Evolutionary conservation across 2,888 invertebrate species (phyloP).

Genomic region (Deilephila elpenor): DNA sequence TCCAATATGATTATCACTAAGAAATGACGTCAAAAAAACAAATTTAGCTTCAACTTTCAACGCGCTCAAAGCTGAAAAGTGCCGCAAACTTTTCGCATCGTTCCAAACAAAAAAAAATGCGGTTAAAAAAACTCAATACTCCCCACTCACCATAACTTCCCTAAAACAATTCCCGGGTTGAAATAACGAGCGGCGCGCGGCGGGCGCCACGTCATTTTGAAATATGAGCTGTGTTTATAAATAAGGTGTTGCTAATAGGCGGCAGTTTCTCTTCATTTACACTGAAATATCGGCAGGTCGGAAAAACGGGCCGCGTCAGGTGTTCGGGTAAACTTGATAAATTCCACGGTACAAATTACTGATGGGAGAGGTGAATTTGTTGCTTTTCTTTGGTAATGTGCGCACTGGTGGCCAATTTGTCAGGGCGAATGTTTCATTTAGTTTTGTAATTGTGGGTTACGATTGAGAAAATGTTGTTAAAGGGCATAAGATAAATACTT

Average conservation of each 20-base stretch:
- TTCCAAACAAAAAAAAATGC: background rate
- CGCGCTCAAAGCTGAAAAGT: background rate
- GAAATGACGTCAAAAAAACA: too few relatives aligned
- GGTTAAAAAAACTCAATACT: background rate
- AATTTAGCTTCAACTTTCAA: too few relatives aligned
- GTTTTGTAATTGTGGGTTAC: background rate
- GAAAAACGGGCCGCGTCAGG: conserved; percentile 35
- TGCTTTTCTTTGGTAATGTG: background rate
- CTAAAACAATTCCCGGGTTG: conserved; percentile 29
- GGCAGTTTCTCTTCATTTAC: conserved; percentile 64
- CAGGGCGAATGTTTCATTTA: background rate
- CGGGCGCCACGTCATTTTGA: conserved; percentile 49
- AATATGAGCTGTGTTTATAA: conserved; percentile 66
- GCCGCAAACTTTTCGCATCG: background rate
- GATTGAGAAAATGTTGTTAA: background rate
- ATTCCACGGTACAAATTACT: conserved; percentile 29
- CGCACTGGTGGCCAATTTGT: background rate
- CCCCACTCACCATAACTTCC: background rate
- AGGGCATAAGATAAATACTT: too few relatives aligned
- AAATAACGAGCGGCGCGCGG: conserved; percentile 48
- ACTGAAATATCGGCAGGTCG: conserved; percentile 48
- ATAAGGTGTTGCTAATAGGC: conserved; percentile 65
- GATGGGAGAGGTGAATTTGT: background rate
- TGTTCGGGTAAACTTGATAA: conserved; percentile 31
- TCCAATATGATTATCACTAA: too few relatives aligned